phyloP scores from a whole-genome alignment of 2,888 invertebrate species.

The Heterodera filipjevi region DNA sequence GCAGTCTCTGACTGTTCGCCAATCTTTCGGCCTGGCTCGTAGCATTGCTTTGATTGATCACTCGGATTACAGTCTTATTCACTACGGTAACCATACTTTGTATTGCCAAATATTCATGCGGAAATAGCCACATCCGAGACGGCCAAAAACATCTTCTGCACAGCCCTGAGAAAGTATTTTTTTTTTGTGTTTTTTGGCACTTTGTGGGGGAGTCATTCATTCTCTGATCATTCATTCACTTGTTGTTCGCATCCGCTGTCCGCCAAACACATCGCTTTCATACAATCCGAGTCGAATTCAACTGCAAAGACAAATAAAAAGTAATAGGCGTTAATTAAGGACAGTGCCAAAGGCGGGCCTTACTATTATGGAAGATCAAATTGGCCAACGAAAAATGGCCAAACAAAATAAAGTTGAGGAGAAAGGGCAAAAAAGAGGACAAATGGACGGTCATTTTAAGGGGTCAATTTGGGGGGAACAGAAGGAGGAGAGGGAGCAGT shows the following conservation, averaged over 20 bases:
- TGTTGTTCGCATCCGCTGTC: conserved; percentile 60
- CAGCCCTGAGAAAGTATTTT: conserved; percentile 47
- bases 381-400: neutral
- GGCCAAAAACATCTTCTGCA: conserved; percentile 52
- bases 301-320: conserved; percentile 45
- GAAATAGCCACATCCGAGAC: conserved; percentile 63
- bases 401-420: neutral
- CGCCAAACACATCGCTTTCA: conserved; percentile 61
- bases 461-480: neutral
- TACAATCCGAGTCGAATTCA: conserved; percentile 56
- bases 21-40: conserved; percentile 60
- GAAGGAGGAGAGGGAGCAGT: neutral
- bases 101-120: conserved; percentile 63
- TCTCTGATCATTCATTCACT: too few relatives aligned
- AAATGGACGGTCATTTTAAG: neutral
- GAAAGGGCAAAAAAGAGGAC: neutral
- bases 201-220: too few relatives aligned
- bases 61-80: conserved; percentile 19
- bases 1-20: conserved; percentile 59
- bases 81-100: conserved; percentile 42
- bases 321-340: neutral
- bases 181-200: neutral
- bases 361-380: conserved; percentile 5
- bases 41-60: conserved; percentile 55
- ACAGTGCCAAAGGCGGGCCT: neutral